Conservation (phyloP, 2,888 invertebrate species). For the Agrotis exclamationis region DNA sequence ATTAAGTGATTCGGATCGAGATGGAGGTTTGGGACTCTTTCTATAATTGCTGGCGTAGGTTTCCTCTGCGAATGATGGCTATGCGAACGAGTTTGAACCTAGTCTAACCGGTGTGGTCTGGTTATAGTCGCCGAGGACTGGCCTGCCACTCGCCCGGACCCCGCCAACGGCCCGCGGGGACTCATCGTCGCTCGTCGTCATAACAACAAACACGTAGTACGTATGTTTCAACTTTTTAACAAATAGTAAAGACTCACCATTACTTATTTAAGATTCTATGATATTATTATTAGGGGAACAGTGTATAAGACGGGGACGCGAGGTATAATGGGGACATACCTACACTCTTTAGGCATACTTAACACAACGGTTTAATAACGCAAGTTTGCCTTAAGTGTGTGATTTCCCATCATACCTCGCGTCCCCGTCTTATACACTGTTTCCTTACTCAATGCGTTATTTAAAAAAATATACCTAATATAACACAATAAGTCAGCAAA, state of each 20-base stretch:
- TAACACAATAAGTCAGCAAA: conserved; percentile 31
- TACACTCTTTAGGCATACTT: too few relatives aligned
- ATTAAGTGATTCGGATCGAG: conserved; percentile 25
- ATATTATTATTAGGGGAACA: too few relatives aligned
- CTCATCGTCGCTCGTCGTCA: conserved; percentile 64
- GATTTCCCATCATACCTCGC: too few relatives aligned
- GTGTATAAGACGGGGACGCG: too few relatives aligned
- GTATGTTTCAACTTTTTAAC: conserved; percentile 68
- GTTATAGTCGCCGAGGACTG: conserved; percentile 86
- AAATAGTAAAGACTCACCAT: background rate
- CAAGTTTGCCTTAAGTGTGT: too few relatives aligned
- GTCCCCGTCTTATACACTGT: too few relatives aligned
- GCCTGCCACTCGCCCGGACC: conserved; percentile 85
- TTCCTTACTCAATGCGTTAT: too few relatives aligned
- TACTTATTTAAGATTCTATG: background rate
- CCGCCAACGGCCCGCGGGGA: conserved; percentile 80
- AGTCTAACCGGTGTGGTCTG: conserved; percentile 76
- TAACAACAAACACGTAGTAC: conserved; percentile 85
- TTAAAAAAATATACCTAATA: conserved; percentile 24
- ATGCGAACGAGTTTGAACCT: conserved; percentile 63
- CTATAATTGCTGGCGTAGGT: conserved; percentile 64
- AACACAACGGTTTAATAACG: too few relatives aligned
- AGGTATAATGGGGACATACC: too few relatives aligned
- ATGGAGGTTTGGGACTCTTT: conserved; percentile 39
- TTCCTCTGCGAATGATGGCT: conserved; percentile 67